These are phyloP conservation scores for Ctena decussata DNA, from an alignment of 2,888 invertebrate species.

Conservation along the genomic window DNA sequence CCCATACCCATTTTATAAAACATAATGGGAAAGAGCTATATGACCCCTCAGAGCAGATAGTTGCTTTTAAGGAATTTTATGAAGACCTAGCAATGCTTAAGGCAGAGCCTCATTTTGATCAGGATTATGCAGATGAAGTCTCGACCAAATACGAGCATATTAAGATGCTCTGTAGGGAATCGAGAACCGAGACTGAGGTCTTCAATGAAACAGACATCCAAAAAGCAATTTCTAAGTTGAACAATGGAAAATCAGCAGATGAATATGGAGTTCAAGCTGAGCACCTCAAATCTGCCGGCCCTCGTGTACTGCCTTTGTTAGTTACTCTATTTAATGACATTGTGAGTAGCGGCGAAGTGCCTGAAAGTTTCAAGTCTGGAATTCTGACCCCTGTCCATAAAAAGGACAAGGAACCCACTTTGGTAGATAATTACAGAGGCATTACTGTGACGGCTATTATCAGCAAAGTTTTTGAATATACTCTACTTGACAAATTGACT, in stretches of 20 bases:
- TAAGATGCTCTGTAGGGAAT: neutral
- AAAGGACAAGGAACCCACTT: neutral
- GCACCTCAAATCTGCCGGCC: neutral
- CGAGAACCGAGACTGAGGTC: neutral
- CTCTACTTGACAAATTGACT: neutral
- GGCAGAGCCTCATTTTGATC: neutral
- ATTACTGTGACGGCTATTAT: neutral
- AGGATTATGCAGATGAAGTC: neutral
- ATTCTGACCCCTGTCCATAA: neutral
- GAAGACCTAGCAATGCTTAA: neutral
- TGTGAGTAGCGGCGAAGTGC: neutral
- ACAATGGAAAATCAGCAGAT: neutral
- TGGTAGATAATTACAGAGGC: neutral
- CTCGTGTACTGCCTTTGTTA: neutral
- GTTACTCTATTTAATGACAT: neutral
- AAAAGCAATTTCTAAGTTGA: neutral
- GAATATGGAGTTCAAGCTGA: neutral
- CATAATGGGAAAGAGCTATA: neutral
- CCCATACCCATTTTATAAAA: neutral
- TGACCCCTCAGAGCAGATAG: neutral
- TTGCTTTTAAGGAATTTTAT: neutral
- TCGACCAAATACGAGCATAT: neutral
- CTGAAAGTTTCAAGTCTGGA: neutral
- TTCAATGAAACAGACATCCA: neutral
- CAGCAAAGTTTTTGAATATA: neutral